Evolutionary conservation across 2,888 invertebrate species (phyloP), one percentile per base, ranked within the genome.

Genomic region (Thelaira solivaga): DNA sequence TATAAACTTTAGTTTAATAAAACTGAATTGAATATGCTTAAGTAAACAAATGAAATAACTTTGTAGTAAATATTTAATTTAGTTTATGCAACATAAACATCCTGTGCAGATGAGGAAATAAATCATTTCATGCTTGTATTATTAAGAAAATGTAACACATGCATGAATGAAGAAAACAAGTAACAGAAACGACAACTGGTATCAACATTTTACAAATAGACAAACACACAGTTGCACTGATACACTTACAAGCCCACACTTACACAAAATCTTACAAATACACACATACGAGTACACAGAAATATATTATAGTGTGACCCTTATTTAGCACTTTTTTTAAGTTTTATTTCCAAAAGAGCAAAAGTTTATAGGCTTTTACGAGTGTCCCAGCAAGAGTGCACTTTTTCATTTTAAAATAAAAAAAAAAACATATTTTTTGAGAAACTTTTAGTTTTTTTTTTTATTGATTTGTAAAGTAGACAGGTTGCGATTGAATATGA

Each of bases 11-110:
- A 36, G n/a, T 36, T 47, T 13, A 13, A 47, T 24, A 5, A 47
- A 47, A 20, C 11, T 10, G 11, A 45, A 47, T 47, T 24, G 6
- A 47, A 13, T 26, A 26, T 5, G 13, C 24, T 47, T 6, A 47
- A 45, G 22, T 45, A 45, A 47, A 47, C 24, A 47, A 13, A 47
- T 47, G 0, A 20, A 47, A 24, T 26, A 22, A 47, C 24, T 39
- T 57, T 43, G 29, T n/a, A 29, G 45, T 47, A 34, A 62, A 62
- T 62, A 62, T 62, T 47, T 47, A 62, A 47, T 62, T 45, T 62
- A 45, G 31, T 47, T 62, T 47, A 34, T 34, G 47, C 29, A 22
- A 47, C 13, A 34, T 5, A 47, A 62, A 47, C 61, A 34, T 62
- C 47, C 61, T 47, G 61, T 24, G 11, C 31, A 47, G 45, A 47